These are phyloP conservation scores for Typhlichthys eigenmanni DNA, from an alignment of 2,797 vertebrate genomes.

Conservation along the genomic window DNA sequence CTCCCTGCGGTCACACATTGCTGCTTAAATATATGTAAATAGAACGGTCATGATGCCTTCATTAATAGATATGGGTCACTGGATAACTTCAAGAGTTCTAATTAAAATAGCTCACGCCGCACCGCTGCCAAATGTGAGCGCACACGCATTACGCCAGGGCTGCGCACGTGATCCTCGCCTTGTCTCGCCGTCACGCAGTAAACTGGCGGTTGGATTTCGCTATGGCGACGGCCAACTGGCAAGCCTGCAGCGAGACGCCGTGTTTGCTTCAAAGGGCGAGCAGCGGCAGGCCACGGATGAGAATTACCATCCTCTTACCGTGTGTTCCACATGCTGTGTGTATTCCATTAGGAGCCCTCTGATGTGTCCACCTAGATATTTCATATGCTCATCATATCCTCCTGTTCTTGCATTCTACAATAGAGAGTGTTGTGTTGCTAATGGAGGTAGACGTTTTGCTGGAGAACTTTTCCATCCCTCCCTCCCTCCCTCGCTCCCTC, in stretches of 20 bases:
- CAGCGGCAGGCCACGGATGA: slow-evolving; percentile 24
- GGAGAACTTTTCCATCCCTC: slow-evolving; percentile 7
- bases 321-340: slow-evolving; percentile 21
- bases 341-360: slow-evolving; percentile 2
- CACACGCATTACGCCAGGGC: slow-evolving; percentile 5
- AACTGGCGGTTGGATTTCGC: slow-evolving; percentile 32
- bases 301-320: slow-evolving; percentile 20
- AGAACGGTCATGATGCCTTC: slow-evolving; percentile 72
- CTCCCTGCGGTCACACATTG: slow-evolving; percentile 70
- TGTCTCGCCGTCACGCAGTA: slow-evolving; percentile 30
- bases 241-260: slow-evolving; percentile 22
- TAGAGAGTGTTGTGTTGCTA: slow-evolving; percentile 4
- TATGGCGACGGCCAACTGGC: slow-evolving; percentile 18
- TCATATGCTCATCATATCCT: not conserved
- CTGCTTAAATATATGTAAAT: slow-evolving; percentile 75
- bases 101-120: slow-evolving; percentile 67
- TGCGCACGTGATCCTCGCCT: slow-evolving; percentile 40
- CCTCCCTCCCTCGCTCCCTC: not conserved
- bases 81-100: slow-evolving; percentile 71
- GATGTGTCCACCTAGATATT: slow-evolving; percentile 24
- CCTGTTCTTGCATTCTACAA: not conserved
- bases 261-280: slow-evolving; percentile 29
- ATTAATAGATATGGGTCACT: slow-evolving; percentile 75
- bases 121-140: slow-evolving; percentile 49
- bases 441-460: slow-evolving; percentile 9